Percentiles rank a stretch among this genome's conserved stretches.
Conservation (phyloP, 2,888 invertebrate species). For the Archips xylosteana region DNA sequence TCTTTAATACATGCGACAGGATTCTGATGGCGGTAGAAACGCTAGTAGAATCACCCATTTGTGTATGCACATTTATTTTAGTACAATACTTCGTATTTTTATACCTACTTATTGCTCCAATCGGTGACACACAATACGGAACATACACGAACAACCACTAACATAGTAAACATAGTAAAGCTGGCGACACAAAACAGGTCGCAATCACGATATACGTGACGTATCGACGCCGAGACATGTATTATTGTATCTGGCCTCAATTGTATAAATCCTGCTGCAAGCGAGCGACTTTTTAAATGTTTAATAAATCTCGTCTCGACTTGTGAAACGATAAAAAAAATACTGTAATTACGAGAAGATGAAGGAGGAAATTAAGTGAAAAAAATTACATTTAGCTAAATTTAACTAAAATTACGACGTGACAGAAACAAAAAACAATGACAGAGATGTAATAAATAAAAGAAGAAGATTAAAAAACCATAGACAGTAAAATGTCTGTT, state of each 20-base stretch:
- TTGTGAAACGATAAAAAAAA: neutral
- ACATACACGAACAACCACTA: constrained; percentile 21
- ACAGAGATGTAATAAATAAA: too few species aligned
- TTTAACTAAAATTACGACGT: too few species aligned
- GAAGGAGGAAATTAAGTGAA: too few species aligned
- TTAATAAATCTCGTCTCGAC: neutral
- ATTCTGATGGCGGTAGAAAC: too few species aligned
- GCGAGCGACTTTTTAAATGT: constrained; percentile 1
- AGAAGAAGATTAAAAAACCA: too few species aligned
- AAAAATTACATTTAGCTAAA: too few species aligned
- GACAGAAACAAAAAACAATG: too few species aligned
- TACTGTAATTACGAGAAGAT: too few species aligned
- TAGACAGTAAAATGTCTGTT: too few species aligned
- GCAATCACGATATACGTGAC: constrained; percentile 38
- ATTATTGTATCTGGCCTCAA: constrained; percentile 22
- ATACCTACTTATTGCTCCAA: neutral
- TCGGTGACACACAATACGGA: neutral
- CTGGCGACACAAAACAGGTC: constrained; percentile 42
- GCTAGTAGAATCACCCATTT: too few species aligned
- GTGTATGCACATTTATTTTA: too few species aligned
- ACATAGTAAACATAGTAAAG: constrained; percentile 18
- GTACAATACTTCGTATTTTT: neutral
- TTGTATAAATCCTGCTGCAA: constrained; percentile 1
- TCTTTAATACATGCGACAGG: too few species aligned
- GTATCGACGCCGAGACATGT: constrained; percentile 9